Conservation (phyloP, 92 coral and sea anemone species). For the Epizoanthus scotinus region DNA sequence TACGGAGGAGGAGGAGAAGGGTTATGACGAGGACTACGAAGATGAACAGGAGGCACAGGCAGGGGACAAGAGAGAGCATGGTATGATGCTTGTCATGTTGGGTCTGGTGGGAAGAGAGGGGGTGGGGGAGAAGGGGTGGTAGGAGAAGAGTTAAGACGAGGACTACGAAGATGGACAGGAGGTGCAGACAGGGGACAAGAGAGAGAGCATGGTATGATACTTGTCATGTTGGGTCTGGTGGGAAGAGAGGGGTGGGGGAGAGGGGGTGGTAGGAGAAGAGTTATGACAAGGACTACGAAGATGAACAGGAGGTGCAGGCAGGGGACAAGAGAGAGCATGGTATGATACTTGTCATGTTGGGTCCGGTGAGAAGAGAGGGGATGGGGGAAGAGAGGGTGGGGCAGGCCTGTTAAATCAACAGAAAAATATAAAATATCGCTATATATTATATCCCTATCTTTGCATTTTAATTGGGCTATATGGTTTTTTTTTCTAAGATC, state of each 20-base stretch:
- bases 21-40: conserved; percentile 67
- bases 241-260: too few species aligned
- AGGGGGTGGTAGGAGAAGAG: conserved; percentile 78
- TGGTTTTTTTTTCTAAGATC: too few species aligned
- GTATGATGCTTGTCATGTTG: conserved; percentile 25
- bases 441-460: too few species aligned
- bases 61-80: conserved; percentile 59
- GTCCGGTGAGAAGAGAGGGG: too few species aligned
- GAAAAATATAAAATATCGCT: too few species aligned
- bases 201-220: conserved; percentile 45
- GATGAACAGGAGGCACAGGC: conserved; percentile 75
- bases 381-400: too few species aligned
- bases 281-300: conserved; percentile 68
- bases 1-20: conserved; percentile 72
- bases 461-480: too few species aligned
- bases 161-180: conserved; percentile 73
- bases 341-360: conserved; percentile 18
- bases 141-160: conserved; percentile 70
- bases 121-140: too few species aligned
- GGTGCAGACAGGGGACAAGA: conserved; percentile 71
- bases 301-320: conserved; percentile 70
- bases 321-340: conserved; percentile 61
- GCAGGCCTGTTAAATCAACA: too few species aligned
- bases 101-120: too few species aligned
- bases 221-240: too few species aligned